Evolutionary conservation across 1,140 invertebrate species (phyloP), one percentile per base, ranked within the genome.

Genomic region (Calephelis virginiensis): DNA sequence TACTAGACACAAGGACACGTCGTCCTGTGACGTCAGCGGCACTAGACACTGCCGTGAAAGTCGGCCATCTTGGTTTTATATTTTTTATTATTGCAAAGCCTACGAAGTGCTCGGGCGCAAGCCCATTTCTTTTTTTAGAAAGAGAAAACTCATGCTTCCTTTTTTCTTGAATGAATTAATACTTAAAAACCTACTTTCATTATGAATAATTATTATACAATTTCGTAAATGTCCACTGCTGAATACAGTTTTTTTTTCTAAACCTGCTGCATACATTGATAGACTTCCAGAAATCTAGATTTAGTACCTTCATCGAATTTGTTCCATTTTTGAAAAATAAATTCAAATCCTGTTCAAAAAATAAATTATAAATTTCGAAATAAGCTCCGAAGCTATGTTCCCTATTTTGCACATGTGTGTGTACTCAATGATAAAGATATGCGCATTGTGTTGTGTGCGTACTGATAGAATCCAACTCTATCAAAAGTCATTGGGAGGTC

Each of bases 31-130:
- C 86, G 88, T 90, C 88, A 90, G 82, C 75, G 69, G 69, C 82
- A 76, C 82, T 89, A 89, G 86, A 79, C 77, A 90, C 86, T 90
- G 86, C 71, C 82, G 82, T 81, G 83, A 87, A 86, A 86, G 81
- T 78, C 86, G 66, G 88, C 88, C 88, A 90, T 90, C 77, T 90
- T 90, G 86, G 65, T 78, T 81, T 70, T 83, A 70, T 85, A 76
- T 77, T 86, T 80, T 87, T 90, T 86, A 80, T 88, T 83, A 80
- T 88, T 83, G 64, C 73, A 75, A 89, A 89, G 78, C 86, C 84
- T 85, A 85, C 79, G 69, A 80, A 83, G 74, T 86, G 80, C 84
- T 83, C 81, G 71, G 70, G 82, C 81, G 81, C 82, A 70, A 75
- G 74, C 76, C 79, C 83, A 87, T 83, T 64, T 81, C 10, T 56